Percentiles rank a stretch among this genome's conserved stretches.
phyloP scores from a whole-genome alignment of 1,140 invertebrate species.

The Anagrus nilaparvatae region DNA sequence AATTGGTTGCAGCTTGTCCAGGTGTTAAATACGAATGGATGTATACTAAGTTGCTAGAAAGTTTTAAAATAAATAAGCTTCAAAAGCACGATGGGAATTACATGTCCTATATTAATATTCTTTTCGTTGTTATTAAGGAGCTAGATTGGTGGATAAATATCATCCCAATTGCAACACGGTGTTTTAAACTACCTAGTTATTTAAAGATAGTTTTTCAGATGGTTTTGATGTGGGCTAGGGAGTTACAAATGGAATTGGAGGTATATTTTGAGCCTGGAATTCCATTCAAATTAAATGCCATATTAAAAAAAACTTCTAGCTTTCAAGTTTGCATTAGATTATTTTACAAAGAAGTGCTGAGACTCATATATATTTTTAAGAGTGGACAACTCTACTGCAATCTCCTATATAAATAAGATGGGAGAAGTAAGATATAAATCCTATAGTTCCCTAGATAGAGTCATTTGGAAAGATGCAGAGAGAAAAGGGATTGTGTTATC shows the following conservation, averaged over 20 bases:
- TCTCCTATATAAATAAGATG: constrained; percentile 7
- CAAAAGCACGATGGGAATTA: background rate
- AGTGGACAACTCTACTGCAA: constrained; percentile 10
- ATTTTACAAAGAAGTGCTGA: background rate
- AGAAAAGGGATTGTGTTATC: background rate
- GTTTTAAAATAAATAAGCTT: background rate
- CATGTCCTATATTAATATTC: background rate
- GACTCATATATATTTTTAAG: constrained; percentile 1
- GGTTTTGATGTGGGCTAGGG: constrained; percentile 6
- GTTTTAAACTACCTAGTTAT: background rate
- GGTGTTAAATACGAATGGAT: background rate
- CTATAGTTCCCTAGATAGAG: background rate
- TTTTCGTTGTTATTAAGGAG: background rate
- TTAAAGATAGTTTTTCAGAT: background rate
- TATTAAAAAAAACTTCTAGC: constrained; percentile 13
- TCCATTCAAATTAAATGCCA: background rate
- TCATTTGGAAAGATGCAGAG: constrained; percentile 6
- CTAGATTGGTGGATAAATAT: constrained; percentile 4
- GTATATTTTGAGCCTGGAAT: constrained; percentile 4
- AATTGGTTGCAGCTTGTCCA: background rate
- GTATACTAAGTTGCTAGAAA: constrained; percentile 4
- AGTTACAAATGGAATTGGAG: background rate
- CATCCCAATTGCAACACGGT: background rate
- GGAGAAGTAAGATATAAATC: constrained; percentile 1
- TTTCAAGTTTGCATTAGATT: constrained; percentile 9